Evolutionary conservation across 1,140 invertebrate genomes (phyloP), one percentile per base, ranked within the genome.

Genomic region (Heliconius melpomene): DNA sequence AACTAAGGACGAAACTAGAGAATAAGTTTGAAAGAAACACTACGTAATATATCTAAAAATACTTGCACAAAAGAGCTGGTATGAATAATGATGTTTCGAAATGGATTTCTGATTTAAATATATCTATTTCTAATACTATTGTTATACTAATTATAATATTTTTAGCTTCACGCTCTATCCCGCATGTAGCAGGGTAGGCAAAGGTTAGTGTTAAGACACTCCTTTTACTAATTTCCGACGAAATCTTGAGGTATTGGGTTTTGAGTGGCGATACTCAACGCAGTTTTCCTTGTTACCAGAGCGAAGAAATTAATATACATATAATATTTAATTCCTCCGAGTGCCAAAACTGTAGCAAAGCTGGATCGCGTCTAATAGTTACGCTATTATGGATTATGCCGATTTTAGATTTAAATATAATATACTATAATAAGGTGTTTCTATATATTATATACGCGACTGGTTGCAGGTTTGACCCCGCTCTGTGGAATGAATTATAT

Each of bases 41-140:
- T 38, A 66, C 32, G 54, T 75, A 38, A 75, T 60, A 75, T 7
- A 13, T 60, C 74, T 76, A 76, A 70, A 76, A 76, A 76, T 76
- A 76, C 7, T 23, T 38, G 36, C 36, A 76, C 74, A 66, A 76
- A 72, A 60, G 36, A 74, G 8, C 23, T 46, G 72, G 7, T 6
- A 74, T 46, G 23, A 46, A 46, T 40, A 6, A 74, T 46, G 72
- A 26, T 26, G 40, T 74, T 40, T 72, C 8, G 7, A 72, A 72
- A 72, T 72, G 38, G 32, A 72, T 38, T 72, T 7, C 71, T 72
- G 0, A 72, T 38, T 20, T 72, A 40, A 72, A 72, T 26, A 72
- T 9, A 40, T 32, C 71, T 72, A 72, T 72, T 40, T 40, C 29
- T 72, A 72, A 72, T 72, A 72, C 71, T 72, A 23, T 36, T 40